phyloP scores from a whole-genome alignment of 2,888 invertebrate species.

The Caprella mutica region DNA sequence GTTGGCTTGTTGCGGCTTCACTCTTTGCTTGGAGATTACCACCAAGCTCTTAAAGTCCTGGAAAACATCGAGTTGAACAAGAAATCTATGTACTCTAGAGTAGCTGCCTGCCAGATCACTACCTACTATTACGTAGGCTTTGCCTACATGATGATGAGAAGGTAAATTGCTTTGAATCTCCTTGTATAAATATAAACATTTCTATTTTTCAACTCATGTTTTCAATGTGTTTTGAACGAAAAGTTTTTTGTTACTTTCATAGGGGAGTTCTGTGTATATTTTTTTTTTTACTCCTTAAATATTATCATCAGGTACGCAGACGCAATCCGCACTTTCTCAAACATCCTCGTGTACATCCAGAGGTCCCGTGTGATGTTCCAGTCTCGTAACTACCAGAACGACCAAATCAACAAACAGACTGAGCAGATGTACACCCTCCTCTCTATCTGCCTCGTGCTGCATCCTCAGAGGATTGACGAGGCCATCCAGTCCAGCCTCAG shows the following conservation, averaged over 20 bases:
- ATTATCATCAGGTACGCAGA: too few relatives aligned
- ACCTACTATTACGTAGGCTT: slow-evolving; percentile 99
- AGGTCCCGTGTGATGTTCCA: slow-evolving; percentile 84
- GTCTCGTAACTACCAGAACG: slow-evolving; percentile 43
- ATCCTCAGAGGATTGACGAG: slow-evolving; percentile 97
- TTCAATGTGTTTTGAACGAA: too few relatives aligned
- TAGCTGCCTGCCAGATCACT: slow-evolving; percentile 96
- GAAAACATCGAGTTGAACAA: slow-evolving; percentile 95
- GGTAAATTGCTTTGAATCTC: too few relatives aligned
- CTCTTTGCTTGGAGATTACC: slow-evolving; percentile 93
- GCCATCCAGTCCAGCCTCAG: slow-evolving; percentile 80
- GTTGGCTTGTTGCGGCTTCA: slow-evolving; percentile 90
- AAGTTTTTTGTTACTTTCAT: too few relatives aligned
- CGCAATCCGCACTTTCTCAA: slow-evolving; percentile 95
- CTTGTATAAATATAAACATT: too few relatives aligned
- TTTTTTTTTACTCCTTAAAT: too few relatives aligned
- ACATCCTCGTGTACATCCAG: slow-evolving; percentile 90
- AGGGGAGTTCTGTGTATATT: too few relatives aligned
- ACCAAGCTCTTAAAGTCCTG: slow-evolving; percentile 81
- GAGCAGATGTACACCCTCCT: slow-evolving; percentile 96
- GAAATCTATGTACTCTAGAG: slow-evolving; percentile 85
- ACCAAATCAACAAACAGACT: slow-evolving; percentile 54
- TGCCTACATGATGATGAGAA: slow-evolving; percentile 99
- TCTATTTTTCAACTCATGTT: too few relatives aligned
- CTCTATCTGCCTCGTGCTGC: slow-evolving; percentile 88